phyloP scores from a whole-genome alignment of 2,113 vertebrate genomes.

The Colius striatus region DNA sequence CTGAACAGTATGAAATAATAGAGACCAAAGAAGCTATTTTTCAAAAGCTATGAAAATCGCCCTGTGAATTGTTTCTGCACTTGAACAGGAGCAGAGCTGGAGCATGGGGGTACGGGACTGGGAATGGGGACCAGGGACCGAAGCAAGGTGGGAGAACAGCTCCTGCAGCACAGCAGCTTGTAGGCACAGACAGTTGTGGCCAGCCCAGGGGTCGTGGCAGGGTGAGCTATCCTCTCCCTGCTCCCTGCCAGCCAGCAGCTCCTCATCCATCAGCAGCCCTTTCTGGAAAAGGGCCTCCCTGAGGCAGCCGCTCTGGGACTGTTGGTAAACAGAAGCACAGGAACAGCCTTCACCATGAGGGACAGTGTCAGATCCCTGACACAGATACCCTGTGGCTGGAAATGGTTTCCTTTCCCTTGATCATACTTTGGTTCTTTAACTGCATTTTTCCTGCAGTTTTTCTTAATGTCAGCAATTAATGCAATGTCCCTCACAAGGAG shows the following conservation, averaged over 20 bases:
- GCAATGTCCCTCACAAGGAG: neutral
- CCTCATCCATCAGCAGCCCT: neutral
- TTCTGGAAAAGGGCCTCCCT: neutral
- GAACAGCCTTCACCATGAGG: neutral
- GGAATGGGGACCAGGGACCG: fast-evolving
- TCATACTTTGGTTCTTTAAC: neutral
- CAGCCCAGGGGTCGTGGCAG: neutral
- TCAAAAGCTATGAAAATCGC: neutral
- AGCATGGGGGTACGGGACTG: neutral
- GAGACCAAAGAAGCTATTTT: neutral
- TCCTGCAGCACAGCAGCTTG: neutral
- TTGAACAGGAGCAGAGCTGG: neutral
- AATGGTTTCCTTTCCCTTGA: constrained; percentile 26
- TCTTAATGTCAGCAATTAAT: constrained; percentile 8
- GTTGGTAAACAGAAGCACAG: neutral
- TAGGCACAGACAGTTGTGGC: too few relatives aligned
- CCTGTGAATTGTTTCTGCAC: neutral
- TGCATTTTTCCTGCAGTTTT: neutral
- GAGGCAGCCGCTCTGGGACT: neutral
- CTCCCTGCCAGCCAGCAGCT: neutral
- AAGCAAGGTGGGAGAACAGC: neutral
- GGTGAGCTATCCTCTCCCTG: neutral
- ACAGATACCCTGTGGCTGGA: neutral
- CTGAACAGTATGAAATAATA: neutral
- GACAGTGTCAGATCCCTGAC: neutral